Base-by-base conservation (phyloP, 2,888 invertebrate species). In the Dasysyrphus tricinctus region DNA sequence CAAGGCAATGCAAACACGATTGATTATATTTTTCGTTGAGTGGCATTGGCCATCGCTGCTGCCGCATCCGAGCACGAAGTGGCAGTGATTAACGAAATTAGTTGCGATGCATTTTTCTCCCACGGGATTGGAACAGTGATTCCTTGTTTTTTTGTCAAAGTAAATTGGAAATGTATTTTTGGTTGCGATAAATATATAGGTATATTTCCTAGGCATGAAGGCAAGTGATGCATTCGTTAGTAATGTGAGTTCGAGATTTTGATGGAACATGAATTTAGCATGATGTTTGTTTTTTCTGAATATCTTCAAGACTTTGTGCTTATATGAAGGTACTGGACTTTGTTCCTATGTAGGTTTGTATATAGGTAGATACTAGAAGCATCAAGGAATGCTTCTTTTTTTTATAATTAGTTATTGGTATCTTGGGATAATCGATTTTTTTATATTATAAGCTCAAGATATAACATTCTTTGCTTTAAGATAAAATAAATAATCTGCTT, bases 21-120 rank as follows among this genome's bases (percentile, higher is more conserved):
- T 86, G 86, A 86, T 86, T 86, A 86, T 86, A 86, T 75, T 70
- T 78, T 54, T 42, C 29, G 77, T 69, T 74, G 61, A 77, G 77
- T 73, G 85, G 80, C 69, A 74, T 86, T 57, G 69, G 78, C 74
- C 74, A 78, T 49, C 34, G 80, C 67, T 24, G 44, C 44, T 24
- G 44, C 44, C 63, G 44, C 63, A 32, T 44, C 67, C n/a, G 19
- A 49, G 56, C 59, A 57, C 56, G 72, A 51, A 74, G 73, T 82
- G 86, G 82, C 82, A 86, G 82, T 82, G 86, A 82, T 86, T 86
- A 79, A 86, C 75, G 70, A 86, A 86, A 86, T 82, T 79, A 86
- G 78, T 75, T 32, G 82, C 16, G 73, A 75, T 78, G 78, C 63
- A 86, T 82, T 86, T 81, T 86, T 86, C 70, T 86, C 82, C 78